A percentile compares a stretch with the other conserved stretches of the same genome.
These are phyloP conservation scores for Clarias macrocephalus DNA, from an alignment of 2,113 vertebrate species.

Conservation along the genomic window DNA sequence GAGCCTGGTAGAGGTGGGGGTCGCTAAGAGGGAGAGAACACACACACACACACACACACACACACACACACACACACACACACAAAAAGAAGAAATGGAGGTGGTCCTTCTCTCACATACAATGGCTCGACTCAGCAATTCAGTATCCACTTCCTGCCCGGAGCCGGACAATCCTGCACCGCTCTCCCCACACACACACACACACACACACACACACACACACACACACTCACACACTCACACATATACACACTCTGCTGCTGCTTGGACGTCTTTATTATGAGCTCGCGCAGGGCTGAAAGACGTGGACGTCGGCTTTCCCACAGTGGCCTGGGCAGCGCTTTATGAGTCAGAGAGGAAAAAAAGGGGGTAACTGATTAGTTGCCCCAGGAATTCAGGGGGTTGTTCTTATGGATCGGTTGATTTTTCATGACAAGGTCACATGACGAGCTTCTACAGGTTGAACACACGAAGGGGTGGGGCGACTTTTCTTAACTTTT, in stretches of 20 bases:
- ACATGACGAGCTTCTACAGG: not conserved
- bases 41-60: not conserved
- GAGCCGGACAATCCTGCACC: constrained; percentile 46
- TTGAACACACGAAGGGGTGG: not conserved
- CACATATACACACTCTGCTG: not conserved
- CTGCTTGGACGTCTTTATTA: constrained; percentile 61
- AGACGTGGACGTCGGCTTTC: constrained; percentile 53
- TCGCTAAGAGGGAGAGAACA: constrained; percentile 42
- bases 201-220: not conserved
- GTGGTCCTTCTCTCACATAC: constrained; percentile 45
- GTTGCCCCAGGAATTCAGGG: not conserved
- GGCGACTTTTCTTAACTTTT: not conserved
- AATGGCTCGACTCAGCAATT: constrained; percentile 63
- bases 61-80: not conserved
- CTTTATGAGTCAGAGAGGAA: constrained; percentile 43
- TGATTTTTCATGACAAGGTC: not conserved
- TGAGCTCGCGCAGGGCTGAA: constrained; percentile 26
- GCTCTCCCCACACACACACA: constrained; percentile 12
- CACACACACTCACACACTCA: not conserved
- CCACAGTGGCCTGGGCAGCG: constrained; percentile 52
- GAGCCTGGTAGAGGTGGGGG: constrained; percentile 52
- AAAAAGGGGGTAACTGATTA: not conserved
- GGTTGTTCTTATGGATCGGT: not conserved
- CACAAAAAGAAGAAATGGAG: constrained; percentile 47
- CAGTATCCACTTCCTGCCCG: constrained; percentile 64